Conservation (phyloP, 1,140 invertebrate genomes). For the Reticulitermes speratus region DNA sequence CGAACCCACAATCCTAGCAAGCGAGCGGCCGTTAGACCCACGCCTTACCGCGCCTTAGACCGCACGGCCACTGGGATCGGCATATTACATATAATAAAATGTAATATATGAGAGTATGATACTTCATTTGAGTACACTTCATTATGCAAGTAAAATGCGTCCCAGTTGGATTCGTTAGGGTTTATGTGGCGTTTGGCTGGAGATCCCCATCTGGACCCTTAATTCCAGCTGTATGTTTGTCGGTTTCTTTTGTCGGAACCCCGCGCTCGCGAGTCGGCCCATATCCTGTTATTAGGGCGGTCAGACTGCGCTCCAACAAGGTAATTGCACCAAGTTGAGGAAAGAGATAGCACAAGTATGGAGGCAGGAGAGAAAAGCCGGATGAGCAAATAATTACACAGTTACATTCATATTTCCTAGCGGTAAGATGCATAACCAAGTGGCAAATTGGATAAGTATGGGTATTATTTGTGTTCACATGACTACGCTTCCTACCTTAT, state of each 20-base stretch:
- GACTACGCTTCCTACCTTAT: not conserved
- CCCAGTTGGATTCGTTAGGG: no score
- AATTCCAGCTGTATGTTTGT: not conserved
- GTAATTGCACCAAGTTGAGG: not conserved
- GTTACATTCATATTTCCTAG: not conserved
- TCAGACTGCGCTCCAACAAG: not conserved
- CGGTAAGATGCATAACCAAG: slow-evolving; percentile 11
- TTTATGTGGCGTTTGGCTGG: no score
- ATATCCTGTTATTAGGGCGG: not conserved
- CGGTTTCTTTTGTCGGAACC: not conserved
- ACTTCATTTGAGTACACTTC: no score
- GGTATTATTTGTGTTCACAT: not conserved
- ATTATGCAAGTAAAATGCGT: no score
- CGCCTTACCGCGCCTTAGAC: no score
- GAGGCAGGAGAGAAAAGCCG: not conserved
- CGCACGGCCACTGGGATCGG: no score
- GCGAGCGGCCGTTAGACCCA: no score
- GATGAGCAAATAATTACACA: not conserved
- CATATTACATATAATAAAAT: no score
- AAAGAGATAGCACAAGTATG: not conserved
- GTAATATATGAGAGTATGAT: no score
- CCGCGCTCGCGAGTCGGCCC: not conserved
- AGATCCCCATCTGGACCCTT: no score
- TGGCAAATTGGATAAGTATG: slow-evolving; percentile 4
- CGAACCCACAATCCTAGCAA: no score